Conservation (phyloP, 2,888 invertebrate species). For the Platycheirus albimanus region DNA sequence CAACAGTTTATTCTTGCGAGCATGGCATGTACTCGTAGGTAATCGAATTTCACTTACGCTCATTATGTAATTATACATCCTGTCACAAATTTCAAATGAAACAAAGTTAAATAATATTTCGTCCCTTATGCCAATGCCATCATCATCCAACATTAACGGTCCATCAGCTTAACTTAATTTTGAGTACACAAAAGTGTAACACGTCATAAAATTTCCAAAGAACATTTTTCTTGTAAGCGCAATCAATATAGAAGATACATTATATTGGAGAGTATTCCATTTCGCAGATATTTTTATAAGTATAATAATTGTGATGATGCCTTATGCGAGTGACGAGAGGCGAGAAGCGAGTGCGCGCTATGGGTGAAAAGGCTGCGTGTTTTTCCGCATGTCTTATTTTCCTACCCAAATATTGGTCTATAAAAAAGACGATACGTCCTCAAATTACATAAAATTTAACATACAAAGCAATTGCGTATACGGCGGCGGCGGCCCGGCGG, state of each 20-base stretch:
- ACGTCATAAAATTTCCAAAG: conserved; percentile 62
- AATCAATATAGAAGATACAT: conserved; percentile 61
- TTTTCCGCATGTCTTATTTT: conserved; percentile 79
- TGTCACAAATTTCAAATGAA: conserved; percentile 68
- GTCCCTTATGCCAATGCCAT: conserved; percentile 59
- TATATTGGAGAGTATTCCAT: conserved; percentile 6
- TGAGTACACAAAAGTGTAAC: conserved; percentile 64
- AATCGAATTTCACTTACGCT: conserved; percentile 70
- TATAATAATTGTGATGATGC: not conserved
- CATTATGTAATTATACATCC: conserved; percentile 71
- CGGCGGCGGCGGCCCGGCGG: no score
- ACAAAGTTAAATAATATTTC: conserved; percentile 72
- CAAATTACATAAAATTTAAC: conserved; percentile 78
- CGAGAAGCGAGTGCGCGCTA: not conserved
- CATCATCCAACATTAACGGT: conserved; percentile 65
- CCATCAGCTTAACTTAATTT: conserved; percentile 72
- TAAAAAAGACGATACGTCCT: conserved; percentile 80
- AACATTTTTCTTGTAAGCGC: conserved; percentile 53
- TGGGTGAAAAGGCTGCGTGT: conserved; percentile 53
- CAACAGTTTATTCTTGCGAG: conserved; percentile 43
- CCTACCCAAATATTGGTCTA: conserved; percentile 81
- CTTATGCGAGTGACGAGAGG: no score
- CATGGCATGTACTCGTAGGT: no score
- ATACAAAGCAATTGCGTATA: conserved; percentile 63
- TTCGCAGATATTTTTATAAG: conserved; percentile 9